Percentiles rank a stretch among this genome's conserved stretches.
These are phyloP conservation scores for Hydra vulgaris DNA, from an alignment of 30 jellyfish, hydroid and myxozoan genomes.

Conservation along the genomic window DNA sequence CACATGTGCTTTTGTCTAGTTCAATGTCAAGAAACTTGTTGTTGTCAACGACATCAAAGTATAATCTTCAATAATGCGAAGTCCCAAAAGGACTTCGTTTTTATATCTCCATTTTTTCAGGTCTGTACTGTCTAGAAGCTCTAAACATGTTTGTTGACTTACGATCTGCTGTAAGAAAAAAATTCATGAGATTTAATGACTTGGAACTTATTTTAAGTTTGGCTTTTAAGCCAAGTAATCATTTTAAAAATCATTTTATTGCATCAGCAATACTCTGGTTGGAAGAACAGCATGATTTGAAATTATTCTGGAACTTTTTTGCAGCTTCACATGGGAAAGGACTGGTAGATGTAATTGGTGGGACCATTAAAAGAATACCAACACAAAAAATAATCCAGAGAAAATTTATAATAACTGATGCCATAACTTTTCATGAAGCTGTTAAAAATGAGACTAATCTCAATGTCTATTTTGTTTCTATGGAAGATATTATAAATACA, in stretches of 20 bases:
- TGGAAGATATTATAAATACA: background rate
- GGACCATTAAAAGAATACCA: background rate
- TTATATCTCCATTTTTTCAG: too few relatives aligned
- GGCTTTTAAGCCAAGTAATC: background rate
- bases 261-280: background rate
- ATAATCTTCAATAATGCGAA: too few relatives aligned
- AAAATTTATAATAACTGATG: background rate
- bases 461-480: background rate
- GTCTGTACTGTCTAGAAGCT: too few relatives aligned
- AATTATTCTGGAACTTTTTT: background rate
- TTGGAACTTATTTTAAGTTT: too few relatives aligned
- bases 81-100: too few relatives aligned
- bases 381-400: slow-evolving; percentile 2
- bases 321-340: slow-evolving; percentile 1
- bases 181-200: too few relatives aligned
- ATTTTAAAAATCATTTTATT: background rate
- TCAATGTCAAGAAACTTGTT: too few relatives aligned
- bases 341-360: slow-evolving; percentile 2
- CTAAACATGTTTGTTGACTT: too few relatives aligned
- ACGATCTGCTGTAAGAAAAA: too few relatives aligned
- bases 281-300: background rate
- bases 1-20: too few relatives aligned
- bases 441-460: background rate
- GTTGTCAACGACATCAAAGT: too few relatives aligned
- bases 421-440: background rate